Base-by-base conservation (phyloP, 2,797 vertebrate species). In the Taenioides sp. region DNA sequence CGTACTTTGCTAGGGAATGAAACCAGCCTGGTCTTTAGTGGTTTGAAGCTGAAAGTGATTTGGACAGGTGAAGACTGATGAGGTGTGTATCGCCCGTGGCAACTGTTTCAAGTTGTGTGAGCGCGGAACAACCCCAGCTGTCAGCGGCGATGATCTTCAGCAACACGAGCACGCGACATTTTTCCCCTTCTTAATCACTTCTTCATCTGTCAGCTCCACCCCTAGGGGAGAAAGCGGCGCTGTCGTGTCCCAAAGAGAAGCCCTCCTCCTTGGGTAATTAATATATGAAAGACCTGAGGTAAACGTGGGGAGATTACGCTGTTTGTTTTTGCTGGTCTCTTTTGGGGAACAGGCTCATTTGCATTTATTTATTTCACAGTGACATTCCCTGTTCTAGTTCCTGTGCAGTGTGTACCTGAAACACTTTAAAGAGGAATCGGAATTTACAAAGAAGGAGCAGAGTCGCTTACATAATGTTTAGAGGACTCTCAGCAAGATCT, bases 11-110 rank as follows among this genome's bases (percentile, higher is more conserved):
- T 17, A 16, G 27, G 43, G 58, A 70, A 34, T 22, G 49, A 58
- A 69, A 69, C 22, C 27, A 57, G 70, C 57, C 84, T 81, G 79
- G 84, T 79, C 76, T 69, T 79, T 85, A 88, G 76, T 84, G 75
- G 74, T 82, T 80, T 85, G 86, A 91, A 76, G 78, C 62, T 76
- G 75, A 87, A 87, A 91, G 70, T 84, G 87, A 86, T 87, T 87
- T 88, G 81, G 91, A 93, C 90, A 92, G 88, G 86, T 86, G 79
- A 81, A 89, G 91, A 92, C 89, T 90, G 92, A 94, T 94, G 89
- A 93, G 82, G 88, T 87, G 84, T 78, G 76, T 91, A 90, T 93
- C 81, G 88, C 90, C 87, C 78, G 83, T 93, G 92, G 90, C 92
- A 93, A 92, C 80, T 89, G 88, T 91, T 93, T 93, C 86, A 92